phyloP scores from a whole-genome alignment of 1,140 invertebrate species.

The Parapsyche elsis region DNA sequence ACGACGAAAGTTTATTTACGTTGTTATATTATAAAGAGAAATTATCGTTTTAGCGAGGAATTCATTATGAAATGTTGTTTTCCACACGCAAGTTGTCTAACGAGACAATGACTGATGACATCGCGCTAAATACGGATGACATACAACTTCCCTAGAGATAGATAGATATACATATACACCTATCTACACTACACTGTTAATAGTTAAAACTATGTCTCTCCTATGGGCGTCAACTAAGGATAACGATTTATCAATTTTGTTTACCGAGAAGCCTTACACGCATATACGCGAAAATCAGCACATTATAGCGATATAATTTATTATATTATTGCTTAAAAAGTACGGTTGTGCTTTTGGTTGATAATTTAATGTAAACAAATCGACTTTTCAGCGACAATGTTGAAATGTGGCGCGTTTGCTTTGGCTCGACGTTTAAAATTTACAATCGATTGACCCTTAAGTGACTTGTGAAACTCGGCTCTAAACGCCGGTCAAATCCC shows the following conservation, averaged over 20 bases:
- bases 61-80: constrained; percentile 31
- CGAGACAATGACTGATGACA: constrained; percentile 42
- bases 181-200: background rate
- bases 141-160: constrained; percentile 39
- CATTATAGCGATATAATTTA: background rate
- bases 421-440: background rate
- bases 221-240: background rate
- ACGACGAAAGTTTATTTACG: constrained; percentile 12
- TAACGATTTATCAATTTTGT: constrained; percentile 23
- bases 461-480: background rate
- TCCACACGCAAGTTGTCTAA: constrained; percentile 41
- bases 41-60: constrained; percentile 18
- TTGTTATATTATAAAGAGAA: constrained; percentile 21
- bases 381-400: background rate
- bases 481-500: constrained; percentile 31
- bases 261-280: background rate
- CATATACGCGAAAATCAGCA: background rate
- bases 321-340: too few relatives aligned
- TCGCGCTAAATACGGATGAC: constrained; percentile 39
- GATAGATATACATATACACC: too few relatives aligned
- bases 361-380: too few relatives aligned
- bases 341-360: too few relatives aligned
- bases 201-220: constrained; percentile 1
- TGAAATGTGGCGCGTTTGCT: background rate
- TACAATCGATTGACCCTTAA: constrained; percentile 1